phyloP scores from a whole-genome alignment of 2,888 invertebrate genomes.

The Xanthorhoe designata region DNA sequence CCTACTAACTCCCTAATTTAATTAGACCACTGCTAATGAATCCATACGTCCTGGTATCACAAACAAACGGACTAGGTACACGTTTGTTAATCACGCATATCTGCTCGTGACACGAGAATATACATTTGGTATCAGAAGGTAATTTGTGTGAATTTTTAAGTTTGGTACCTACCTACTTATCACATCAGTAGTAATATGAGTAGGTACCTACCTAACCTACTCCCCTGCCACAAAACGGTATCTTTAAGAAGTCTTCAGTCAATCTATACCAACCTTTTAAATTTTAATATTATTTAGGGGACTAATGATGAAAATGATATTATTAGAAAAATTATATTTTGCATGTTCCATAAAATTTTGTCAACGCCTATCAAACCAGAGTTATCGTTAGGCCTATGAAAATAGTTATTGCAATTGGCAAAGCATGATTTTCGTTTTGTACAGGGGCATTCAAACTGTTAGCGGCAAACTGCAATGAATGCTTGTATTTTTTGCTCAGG shows the following conservation, averaged over 20 bases:
- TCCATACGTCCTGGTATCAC: slow-evolving; percentile 19
- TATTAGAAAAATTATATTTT: no score
- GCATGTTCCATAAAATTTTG: no score
- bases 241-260: no score
- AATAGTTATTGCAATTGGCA: not conserved
- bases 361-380: not conserved
- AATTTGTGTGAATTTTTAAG: no score
- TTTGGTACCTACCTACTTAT: no score
- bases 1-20: slow-evolving; percentile 17
- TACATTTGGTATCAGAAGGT: not conserved
- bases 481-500: slow-evolving; percentile 8
- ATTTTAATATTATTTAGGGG: no score
- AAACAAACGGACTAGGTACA: not conserved
- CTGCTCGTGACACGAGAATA: not conserved
- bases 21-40: slow-evolving; percentile 29
- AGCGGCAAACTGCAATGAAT: not conserved
- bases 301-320: no score
- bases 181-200: no score
- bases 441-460: not conserved
- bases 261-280: no score
- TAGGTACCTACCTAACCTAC: no score
- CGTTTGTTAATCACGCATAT: slow-evolving; percentile 5
- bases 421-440: not conserved
- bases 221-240: no score
- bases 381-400: slow-evolving; percentile 4